Percentiles rank a stretch among this genome's conserved stretches.
Evolutionary conservation across 2,888 invertebrate species (phyloP).

Genomic region (Gonocerus acuteangulatus): DNA sequence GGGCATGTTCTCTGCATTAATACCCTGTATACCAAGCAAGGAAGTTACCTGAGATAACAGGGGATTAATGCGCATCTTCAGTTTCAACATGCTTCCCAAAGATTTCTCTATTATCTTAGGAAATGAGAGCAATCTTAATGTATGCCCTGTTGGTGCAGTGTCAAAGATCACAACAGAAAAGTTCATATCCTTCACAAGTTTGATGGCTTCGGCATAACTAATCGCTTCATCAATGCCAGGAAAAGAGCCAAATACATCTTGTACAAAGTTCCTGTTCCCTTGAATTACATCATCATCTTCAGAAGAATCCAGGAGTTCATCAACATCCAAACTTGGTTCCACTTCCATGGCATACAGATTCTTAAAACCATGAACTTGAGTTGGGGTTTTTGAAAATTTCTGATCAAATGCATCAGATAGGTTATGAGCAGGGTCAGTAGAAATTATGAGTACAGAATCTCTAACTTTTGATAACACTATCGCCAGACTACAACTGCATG

Average conservation of each 20-base stretch:
- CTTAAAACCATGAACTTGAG: conserved; percentile 77
- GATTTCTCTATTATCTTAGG: conserved; percentile 96
- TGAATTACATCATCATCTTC: conserved; percentile 56
- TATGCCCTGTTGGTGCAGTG: conserved; percentile 98
- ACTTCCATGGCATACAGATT: conserved; percentile 98
- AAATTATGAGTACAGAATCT: conserved; percentile 90
- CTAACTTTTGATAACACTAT: conserved; percentile 87
- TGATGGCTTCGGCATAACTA: conserved; percentile 99
- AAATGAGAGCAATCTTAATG: conserved; percentile 87
- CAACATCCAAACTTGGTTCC: conserved; percentile 91
- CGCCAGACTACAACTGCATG: conserved; percentile 96
- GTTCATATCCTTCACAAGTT: conserved; percentile 96
- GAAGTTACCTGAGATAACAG: conserved; percentile 54
- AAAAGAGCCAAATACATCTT: conserved; percentile 91
- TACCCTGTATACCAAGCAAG: conserved; percentile 56
- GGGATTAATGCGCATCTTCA: conserved; percentile 80
- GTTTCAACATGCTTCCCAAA: conserved; percentile 80
- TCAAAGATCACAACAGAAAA: conserved; percentile 98
- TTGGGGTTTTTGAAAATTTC: conserved; percentile 90
- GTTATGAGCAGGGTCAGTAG: conserved; percentile 99
- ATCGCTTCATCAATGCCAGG: conserved; percentile 99
- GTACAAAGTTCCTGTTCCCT: conserved; percentile 62
- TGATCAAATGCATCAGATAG: conserved; percentile 99
- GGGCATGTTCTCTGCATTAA: conserved; percentile 86
- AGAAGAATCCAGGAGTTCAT: conserved; percentile 90